phyloP scores from a whole-genome alignment of 1,140 invertebrate genomes.

The Bilobella aurantiaca region DNA sequence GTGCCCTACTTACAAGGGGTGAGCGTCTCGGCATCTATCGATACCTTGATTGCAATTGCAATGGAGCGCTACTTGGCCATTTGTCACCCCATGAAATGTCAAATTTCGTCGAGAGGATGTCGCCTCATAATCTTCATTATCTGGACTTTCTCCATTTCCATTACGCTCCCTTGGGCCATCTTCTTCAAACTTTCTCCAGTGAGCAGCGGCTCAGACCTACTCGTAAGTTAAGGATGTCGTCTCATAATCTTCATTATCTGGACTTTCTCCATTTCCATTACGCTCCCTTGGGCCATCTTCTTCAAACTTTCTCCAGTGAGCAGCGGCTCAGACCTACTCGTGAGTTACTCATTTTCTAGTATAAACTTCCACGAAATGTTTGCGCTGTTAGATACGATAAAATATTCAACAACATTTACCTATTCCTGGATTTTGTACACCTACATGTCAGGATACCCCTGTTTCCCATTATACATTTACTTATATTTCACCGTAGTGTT shows the following conservation, averaged over 20 bases:
- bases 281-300: slow-evolving; percentile 46
- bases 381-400: too few relatives aligned
- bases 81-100: slow-evolving; percentile 44
- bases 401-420: too few relatives aligned
- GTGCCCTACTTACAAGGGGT: slow-evolving; percentile 49
- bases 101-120: slow-evolving; percentile 42
- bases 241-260: slow-evolving; percentile 45
- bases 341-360: slow-evolving; percentile 37
- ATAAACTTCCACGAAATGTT: too few relatives aligned
- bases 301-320: slow-evolving; percentile 39
- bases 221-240: slow-evolving; percentile 37
- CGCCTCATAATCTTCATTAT: slow-evolving; percentile 43
- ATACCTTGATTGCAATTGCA: slow-evolving; percentile 48
- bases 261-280: slow-evolving; percentile 41
- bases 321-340: slow-evolving; percentile 23
- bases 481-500: too few relatives aligned
- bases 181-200: slow-evolving; percentile 40
- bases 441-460: too few relatives aligned
- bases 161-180: slow-evolving; percentile 46
- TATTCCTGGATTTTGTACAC: too few relatives aligned
- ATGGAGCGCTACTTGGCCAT: slow-evolving; percentile 47
- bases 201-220: slow-evolving; percentile 19
- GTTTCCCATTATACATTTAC: too few relatives aligned
- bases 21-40: slow-evolving; percentile 48
- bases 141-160: slow-evolving; percentile 42